Conservation (phyloP, 2,797 vertebrate genomes). For the Chrysocyon brachyurus region DNA sequence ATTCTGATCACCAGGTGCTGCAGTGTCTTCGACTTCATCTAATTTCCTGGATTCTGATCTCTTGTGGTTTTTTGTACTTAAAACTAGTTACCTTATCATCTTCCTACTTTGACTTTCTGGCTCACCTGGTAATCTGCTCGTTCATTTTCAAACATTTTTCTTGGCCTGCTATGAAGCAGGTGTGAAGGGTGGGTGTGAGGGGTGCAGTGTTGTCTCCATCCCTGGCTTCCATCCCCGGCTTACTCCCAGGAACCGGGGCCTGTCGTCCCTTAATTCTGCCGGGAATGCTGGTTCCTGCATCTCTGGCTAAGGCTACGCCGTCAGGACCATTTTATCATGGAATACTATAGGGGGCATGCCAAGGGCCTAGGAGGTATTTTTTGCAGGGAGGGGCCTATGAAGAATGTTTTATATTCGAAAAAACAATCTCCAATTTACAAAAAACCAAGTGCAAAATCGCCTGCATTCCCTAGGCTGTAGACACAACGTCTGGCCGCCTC, state of each 20-base stretch:
- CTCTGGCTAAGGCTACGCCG: neutral
- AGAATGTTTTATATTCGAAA: neutral
- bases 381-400: neutral
- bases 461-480: neutral
- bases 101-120: slow-evolving; percentile 4
- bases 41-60: neutral
- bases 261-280: neutral
- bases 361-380: neutral
- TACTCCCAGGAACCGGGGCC: neutral
- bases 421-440: neutral
- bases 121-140: neutral
- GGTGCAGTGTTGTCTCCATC: neutral
- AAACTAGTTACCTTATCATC: neutral
- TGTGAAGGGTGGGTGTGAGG: neutral
- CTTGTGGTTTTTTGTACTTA: slow-evolving; percentile 8
- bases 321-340: neutral
- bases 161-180: neutral
- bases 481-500: neutral
- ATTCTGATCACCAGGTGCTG: neutral
- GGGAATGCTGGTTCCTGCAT: neutral
- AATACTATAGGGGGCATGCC: neutral
- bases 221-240: neutral
- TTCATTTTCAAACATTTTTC: slow-evolving; percentile 4
- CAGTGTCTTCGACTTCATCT: neutral
- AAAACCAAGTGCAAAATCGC: neutral